phyloP scores from a whole-genome alignment of 2,113 vertebrate genomes.

The Entelurus aequoreus region DNA sequence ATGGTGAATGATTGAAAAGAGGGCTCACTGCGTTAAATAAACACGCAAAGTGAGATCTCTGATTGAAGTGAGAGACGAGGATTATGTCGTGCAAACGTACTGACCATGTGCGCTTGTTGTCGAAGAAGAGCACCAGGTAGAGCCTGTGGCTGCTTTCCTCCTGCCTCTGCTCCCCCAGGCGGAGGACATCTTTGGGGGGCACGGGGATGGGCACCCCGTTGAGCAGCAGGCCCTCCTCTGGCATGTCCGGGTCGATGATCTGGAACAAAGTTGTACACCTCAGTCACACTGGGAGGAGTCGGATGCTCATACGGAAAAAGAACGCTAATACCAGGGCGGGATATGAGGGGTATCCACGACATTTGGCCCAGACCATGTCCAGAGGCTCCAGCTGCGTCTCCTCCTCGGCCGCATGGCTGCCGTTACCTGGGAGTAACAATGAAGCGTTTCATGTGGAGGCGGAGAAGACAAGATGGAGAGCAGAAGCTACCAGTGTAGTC shows the following conservation, averaged over 20 bases:
- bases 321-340: conserved; percentile 82
- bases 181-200: conserved; percentile 88
- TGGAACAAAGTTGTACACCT: conserved; percentile 37
- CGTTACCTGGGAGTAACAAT: conserved; percentile 66
- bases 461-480: not conserved
- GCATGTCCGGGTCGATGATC: conserved; percentile 97
- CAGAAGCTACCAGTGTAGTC: conserved; percentile 73
- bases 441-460: conserved; percentile 2
- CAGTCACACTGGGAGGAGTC: not conserved
- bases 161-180: conserved; percentile 87
- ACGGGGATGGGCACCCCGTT: conserved; percentile 97
- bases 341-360: conserved; percentile 96
- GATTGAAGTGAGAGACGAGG: too few species aligned
- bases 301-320: not conserved
- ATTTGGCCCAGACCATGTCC: conserved; percentile 97
- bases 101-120: conserved; percentile 99
- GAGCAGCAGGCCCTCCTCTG: conserved; percentile 90
- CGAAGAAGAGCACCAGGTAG: conserved; percentile 97
- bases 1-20: too few species aligned
- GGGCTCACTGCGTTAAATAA: too few species aligned
- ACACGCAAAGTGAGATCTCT: too few species aligned
- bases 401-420: conserved; percentile 78
- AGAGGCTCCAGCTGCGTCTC: conserved; percentile 85
- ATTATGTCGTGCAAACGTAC: conserved; percentile 18
- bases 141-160: conserved; percentile 84